Evolutionary conservation across 1,140 invertebrate genomes (phyloP).

Genomic region (Dinoponera quadriceps): DNA sequence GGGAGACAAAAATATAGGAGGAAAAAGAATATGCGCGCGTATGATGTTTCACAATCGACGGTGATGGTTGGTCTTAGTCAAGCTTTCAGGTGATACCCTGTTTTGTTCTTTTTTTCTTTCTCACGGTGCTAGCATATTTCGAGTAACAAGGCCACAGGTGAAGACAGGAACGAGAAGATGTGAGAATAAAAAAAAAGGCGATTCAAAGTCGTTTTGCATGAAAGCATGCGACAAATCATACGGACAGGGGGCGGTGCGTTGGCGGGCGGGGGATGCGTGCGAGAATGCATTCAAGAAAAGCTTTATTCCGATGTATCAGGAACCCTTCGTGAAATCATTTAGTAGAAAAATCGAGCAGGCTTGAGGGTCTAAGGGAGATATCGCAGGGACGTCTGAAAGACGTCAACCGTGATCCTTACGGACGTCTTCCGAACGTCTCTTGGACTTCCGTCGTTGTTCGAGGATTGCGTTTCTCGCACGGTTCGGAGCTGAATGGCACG

Average conservation of each 20-base stretch:
- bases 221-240: conserved; percentile 77
- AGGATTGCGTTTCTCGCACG: conserved; percentile 56
- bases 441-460: conserved; percentile 4
- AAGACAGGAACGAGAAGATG: conserved; percentile 43
- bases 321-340: conserved; percentile 42
- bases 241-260: conserved; percentile 52
- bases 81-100: conserved; percentile 21
- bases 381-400: not conserved
- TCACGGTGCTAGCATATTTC: conserved; percentile 20
- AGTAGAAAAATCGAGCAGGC: conserved; percentile 30
- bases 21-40: not conserved
- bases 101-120: conserved; percentile 13
- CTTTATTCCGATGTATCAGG: conserved; percentile 42
- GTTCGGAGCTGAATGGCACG: conserved; percentile 52
- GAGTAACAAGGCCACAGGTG: conserved; percentile 35
- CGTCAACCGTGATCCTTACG: not conserved
- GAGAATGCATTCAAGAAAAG: conserved; percentile 77
- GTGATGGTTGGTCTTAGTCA: conserved; percentile 32
- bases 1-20: conserved; percentile 13
- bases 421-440: not conserved
- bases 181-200: conserved; percentile 38
- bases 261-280: conserved; percentile 66
- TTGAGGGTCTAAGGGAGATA: conserved; percentile 31
- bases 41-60: conserved; percentile 50
- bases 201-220: conserved; percentile 60